Conservation (phyloP, 1,140 invertebrate genomes). For the Halesus radiatus region DNA sequence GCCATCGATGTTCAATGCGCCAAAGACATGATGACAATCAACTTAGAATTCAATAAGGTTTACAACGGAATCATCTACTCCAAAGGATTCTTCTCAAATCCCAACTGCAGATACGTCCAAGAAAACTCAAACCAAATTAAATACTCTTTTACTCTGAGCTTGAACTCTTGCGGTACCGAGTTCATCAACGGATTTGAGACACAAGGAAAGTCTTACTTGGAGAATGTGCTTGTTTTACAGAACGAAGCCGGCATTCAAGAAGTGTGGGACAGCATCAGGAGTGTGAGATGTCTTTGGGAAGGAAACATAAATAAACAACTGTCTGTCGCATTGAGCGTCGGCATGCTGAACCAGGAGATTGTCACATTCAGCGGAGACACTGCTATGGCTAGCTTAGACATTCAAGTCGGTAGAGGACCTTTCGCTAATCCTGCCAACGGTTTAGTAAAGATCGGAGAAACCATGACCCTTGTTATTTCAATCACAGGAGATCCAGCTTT, state of each 20-base stretch:
- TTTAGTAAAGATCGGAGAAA: slow-evolving; percentile 86
- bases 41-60: slow-evolving; percentile 81
- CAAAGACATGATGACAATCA: slow-evolving; percentile 87
- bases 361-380: slow-evolving; percentile 89
- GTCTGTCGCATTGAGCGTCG: slow-evolving; percentile 81
- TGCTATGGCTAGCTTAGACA: slow-evolving; percentile 83
- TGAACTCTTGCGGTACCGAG: slow-evolving; percentile 86
- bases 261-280: slow-evolving; percentile 85
- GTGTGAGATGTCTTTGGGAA: slow-evolving; percentile 87
- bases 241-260: slow-evolving; percentile 87
- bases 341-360: slow-evolving; percentile 84
- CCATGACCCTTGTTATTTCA: slow-evolving; percentile 85
- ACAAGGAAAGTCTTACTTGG: slow-evolving; percentile 82
- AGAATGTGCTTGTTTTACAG: slow-evolving; percentile 85
- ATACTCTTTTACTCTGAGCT: slow-evolving; percentile 81
- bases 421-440: slow-evolving; percentile 83
- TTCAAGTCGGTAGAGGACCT: slow-evolving; percentile 84
- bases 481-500: slow-evolving; percentile 86
- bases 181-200: slow-evolving; percentile 85
- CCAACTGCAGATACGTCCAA: slow-evolving; percentile 80
- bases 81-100: slow-evolving; percentile 81
- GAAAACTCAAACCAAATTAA: slow-evolving; percentile 78
- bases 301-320: slow-evolving; percentile 83
- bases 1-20: slow-evolving; percentile 82
- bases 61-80: slow-evolving; percentile 88